phyloP scores from a whole-genome alignment of 2,888 invertebrate species.

The Synergus laeviventris region DNA sequence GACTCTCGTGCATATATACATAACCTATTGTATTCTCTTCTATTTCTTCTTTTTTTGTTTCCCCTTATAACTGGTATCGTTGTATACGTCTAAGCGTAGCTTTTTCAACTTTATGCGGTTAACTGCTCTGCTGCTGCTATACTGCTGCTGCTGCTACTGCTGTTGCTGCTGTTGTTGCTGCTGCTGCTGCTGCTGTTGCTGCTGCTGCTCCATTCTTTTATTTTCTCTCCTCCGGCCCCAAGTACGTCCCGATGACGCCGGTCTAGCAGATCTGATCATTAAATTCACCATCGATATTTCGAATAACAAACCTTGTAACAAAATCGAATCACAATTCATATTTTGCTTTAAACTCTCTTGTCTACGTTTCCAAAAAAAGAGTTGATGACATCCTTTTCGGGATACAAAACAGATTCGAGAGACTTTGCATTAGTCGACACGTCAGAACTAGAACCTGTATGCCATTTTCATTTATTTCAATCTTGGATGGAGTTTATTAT shows the following conservation, averaged over 20 bases:
- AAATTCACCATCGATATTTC: neutral
- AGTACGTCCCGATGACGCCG: slow-evolving; percentile 11
- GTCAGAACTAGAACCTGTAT: neutral
- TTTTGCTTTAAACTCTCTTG: neutral
- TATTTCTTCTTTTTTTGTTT: slow-evolving; percentile 44
- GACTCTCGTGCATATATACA: slow-evolving; percentile 61
- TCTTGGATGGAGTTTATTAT: neutral
- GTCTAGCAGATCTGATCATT: slow-evolving; percentile 30
- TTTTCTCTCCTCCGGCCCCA: slow-evolving; percentile 3
- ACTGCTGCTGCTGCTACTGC: neutral
- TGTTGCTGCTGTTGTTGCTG: neutral
- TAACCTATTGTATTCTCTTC: slow-evolving; percentile 52
- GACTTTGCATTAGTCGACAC: too few species aligned
- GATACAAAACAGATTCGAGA: too few species aligned
- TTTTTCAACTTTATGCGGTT: slow-evolving; percentile 36
- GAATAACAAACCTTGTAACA: neutral
- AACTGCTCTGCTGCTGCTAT: slow-evolving; percentile 23
- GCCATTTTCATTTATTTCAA: neutral
- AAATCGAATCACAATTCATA: neutral
- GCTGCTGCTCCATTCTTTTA: slow-evolving; percentile 34
- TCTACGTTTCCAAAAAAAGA: too few species aligned
- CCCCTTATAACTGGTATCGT: slow-evolving; percentile 32
- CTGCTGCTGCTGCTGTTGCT: too few species aligned
- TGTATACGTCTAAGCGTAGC: slow-evolving; percentile 40
- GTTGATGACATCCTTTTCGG: too few species aligned